Conservation (phyloP, 2,113 vertebrate species). For the Anoplopoma fimbria region DNA sequence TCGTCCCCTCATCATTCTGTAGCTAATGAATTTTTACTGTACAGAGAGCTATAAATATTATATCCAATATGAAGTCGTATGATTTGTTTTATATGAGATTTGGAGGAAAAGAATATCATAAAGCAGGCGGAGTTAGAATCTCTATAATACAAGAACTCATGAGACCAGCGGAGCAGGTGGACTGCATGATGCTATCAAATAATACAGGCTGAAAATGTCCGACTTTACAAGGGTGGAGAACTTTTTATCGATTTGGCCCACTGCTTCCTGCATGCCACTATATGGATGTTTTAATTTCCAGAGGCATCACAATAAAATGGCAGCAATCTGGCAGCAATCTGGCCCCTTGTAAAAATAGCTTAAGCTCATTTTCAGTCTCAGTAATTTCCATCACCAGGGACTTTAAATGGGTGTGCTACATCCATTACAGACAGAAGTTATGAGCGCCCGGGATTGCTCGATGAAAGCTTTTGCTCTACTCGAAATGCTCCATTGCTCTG, state of each 20-base stretch:
- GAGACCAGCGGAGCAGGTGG: conserved; percentile 49
- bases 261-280: conserved; percentile 27
- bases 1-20: neutral
- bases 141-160: conserved; percentile 1
- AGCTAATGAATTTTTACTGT: conserved; percentile 47
- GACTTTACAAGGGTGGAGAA: conserved; percentile 31
- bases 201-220: conserved; percentile 53
- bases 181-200: conserved; percentile 24
- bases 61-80: conserved; percentile 31
- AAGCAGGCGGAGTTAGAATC: conserved; percentile 20
- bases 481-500: conserved; percentile 39
- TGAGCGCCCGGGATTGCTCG: conserved; percentile 24
- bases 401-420: conserved; percentile 63
- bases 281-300: conserved; percentile 65
- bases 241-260: conserved; percentile 37
- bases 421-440: conserved; percentile 57
- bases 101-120: conserved; percentile 22
- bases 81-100: conserved; percentile 56
- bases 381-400: conserved; percentile 67
- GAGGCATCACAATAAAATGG: conserved; percentile 58
- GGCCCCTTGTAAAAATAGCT: conserved; percentile 64
- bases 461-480: conserved; percentile 48
- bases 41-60: conserved; percentile 48
- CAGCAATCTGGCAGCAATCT: conserved; percentile 31
- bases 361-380: conserved; percentile 69